Conservation (phyloP, 1,140 invertebrate species). For the Gonatopus flavifemur region DNA sequence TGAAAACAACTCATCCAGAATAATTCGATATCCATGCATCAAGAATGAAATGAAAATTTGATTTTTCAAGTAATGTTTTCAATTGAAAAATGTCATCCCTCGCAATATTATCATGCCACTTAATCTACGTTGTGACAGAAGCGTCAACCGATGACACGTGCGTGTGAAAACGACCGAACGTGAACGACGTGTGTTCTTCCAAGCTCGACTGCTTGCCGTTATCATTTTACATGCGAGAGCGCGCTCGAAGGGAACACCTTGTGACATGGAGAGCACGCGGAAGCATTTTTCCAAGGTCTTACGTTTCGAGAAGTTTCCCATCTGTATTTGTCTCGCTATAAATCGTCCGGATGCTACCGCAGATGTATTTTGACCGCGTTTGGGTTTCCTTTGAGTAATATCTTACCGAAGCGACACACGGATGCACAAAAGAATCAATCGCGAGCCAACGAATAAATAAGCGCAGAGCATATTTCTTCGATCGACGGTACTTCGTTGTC, state of each 20-base stretch:
- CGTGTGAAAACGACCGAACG: conserved; percentile 21
- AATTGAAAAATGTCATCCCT: no score
- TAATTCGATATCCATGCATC: no score
- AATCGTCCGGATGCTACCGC: conserved; percentile 24
- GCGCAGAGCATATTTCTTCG: no score
- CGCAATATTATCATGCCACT: no score
- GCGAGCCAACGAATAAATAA: no score
- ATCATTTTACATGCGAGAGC: conserved; percentile 25
- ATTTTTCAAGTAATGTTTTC: no score
- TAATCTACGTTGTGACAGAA: conserved; percentile 5
- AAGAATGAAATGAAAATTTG: no score
- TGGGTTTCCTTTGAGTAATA: conserved; percentile 25
- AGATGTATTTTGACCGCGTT: conserved; percentile 26
- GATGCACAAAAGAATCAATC: conserved; percentile 22
- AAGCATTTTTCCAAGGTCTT: conserved; percentile 29
- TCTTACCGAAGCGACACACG: conserved; percentile 11
- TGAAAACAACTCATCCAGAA: no score
- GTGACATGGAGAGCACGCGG: conserved; percentile 28
- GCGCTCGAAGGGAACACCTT: conserved; percentile 18
- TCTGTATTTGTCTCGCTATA: conserved; percentile 30
- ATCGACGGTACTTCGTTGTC: no score
- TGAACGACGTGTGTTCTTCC: no score
- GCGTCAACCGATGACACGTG: conserved; percentile 6
- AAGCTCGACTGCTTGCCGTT: conserved; percentile 32
- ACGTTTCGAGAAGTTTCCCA: conserved; percentile 24